Evolutionary conservation across 2,888 invertebrate genomes (phyloP), one percentile per base, ranked within the genome.

Genomic region (Drosophila siamana): DNA sequence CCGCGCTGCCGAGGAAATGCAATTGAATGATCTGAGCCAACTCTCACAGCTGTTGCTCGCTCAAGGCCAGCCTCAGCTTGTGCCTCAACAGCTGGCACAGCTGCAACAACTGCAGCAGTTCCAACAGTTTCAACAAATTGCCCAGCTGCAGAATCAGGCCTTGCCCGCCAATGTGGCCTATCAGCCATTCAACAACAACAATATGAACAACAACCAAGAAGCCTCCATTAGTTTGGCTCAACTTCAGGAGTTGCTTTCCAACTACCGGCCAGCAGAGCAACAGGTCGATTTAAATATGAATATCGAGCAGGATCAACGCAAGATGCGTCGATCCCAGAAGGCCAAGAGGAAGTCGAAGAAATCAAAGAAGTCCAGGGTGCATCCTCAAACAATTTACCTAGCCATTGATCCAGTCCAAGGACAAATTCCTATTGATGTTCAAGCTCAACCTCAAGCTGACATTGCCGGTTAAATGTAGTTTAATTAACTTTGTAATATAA

Each of bases 341-440:
- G 7, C 54, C 1, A 73, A 63, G 24, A 61, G 40, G 56, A 73
- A 51, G 47, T 38, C 66, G 5, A 74, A 65, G 64, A 67, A 62
- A 24, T 9, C 28, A 19, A 66, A 55, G 24, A 74, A 69, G 51
- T 26, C 19, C 16, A 73, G 52, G 40, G 15, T 33, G 0, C 43
- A 43, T 13, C 3, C 48, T 0, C 40, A 74, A 28, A 19, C 60
- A 0, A 7, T 74, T 1, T 64, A 48, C 6, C 4, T 74, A 5
- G 36, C 55, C 0, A 6, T 74, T 7, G 54, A 63, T 16, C 15
- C 57, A 0, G 46, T 15, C 4, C 50, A 51, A 30, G 41, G n/a
- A 5, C 40, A 43, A 33, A 1, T 4, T 15, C 41, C 13, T 16
- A 4, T 16, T 1, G 56, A 67, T 22, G 43, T 26, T 6, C 26